Evolutionary conservation across 2,113 vertebrate genomes (phyloP), one percentile per base, ranked within the genome.

Genomic region (Lycaon pictus): DNA sequence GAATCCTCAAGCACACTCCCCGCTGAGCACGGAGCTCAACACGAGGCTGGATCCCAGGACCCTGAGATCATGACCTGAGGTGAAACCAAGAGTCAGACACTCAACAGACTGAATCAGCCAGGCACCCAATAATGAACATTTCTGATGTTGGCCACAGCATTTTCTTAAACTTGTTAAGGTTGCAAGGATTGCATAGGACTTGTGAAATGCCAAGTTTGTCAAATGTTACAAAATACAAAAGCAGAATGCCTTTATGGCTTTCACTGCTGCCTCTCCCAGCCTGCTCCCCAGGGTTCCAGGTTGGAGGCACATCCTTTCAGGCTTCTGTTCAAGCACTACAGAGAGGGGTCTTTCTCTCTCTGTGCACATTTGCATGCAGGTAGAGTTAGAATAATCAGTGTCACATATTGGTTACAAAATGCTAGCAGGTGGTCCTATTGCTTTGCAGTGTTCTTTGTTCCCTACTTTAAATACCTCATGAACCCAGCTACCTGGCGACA

Each of bases 301-400:
- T 17, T 11, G 11, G 35, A 32, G 20, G 55, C 10, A 9, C 8
- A 2, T 25, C 84, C n/a, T 2, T 35, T 29, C 55, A 3, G n/a
- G 48, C 53, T 5, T 51, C 77, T 74, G 22, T 11, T 7, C 11
- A 17, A 16, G n/a, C 55, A 25, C 15, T 0, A 1, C 6, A 4
- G 77, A 20, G 27, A 32, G 9, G 27, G 32, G 4, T 71, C 27
- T 65, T 29, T 65, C 65, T 8, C 27, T 10, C 8, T 51, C 20
- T 29, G 23, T 35, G 7, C 4, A 19, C 0, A 3, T 0, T 0
- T 23, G 71, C 5, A 3, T 2, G 37, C 22, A 48, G 23, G 22
- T 4, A 25, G 25, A 82, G 48, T n/a, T 20, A 63, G 51, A n/a
- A 69, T 23, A 58, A 53, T 23, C 56, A 3, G 1, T 3, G 0